A percentile compares a stretch with the other conserved stretches of the same genome.
Evolutionary conservation across 2,888 invertebrate species (phyloP).

Genomic region (Scaptomyza cyrtandrae): DNA sequence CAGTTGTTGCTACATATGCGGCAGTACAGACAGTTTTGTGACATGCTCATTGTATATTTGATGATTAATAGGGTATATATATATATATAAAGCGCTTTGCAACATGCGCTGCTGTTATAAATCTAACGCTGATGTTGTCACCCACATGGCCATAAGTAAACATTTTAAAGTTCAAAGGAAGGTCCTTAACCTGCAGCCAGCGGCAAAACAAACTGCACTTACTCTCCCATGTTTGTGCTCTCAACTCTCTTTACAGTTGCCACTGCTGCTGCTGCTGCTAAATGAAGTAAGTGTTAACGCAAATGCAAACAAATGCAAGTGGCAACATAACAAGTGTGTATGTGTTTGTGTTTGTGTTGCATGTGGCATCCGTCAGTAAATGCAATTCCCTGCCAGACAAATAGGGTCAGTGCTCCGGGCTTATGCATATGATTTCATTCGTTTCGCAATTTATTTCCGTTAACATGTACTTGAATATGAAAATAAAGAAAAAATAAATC

Average conservation of each 20-base stretch:
- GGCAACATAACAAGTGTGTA: slow-evolving; percentile 2
- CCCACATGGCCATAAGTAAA: slow-evolving; percentile 68
- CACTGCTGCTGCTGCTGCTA: slow-evolving; percentile 46
- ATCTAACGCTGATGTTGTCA: slow-evolving; percentile 43
- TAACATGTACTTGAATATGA: background rate
- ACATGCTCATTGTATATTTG: background rate
- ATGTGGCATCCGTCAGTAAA: slow-evolving; percentile 28
- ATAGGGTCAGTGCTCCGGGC: slow-evolving; percentile 62
- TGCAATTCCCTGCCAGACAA: slow-evolving; percentile 34
- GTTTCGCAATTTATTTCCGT: background rate
- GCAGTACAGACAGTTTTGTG: background rate
- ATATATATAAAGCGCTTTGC: slow-evolving; percentile 19
- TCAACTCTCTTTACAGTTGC: slow-evolving; percentile 3
- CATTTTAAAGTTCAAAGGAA: slow-evolving; percentile 75
- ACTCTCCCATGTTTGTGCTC: slow-evolving; percentile 39
- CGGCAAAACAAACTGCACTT: slow-evolving; percentile 53
- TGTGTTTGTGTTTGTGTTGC: slow-evolving; percentile 26
- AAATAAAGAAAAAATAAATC: background rate
- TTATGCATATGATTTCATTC: slow-evolving; percentile 3
- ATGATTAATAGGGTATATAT: slow-evolving; percentile 19
- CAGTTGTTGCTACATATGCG: no score
- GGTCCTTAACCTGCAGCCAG: slow-evolving; percentile 75
- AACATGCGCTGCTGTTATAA: slow-evolving; percentile 26
- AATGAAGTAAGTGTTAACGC: slow-evolving; percentile 77
- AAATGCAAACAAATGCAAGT: slow-evolving; percentile 65